Evolutionary conservation across 2,797 vertebrate species (phyloP).

Genomic region (Podarcis lilfordi): DNA sequence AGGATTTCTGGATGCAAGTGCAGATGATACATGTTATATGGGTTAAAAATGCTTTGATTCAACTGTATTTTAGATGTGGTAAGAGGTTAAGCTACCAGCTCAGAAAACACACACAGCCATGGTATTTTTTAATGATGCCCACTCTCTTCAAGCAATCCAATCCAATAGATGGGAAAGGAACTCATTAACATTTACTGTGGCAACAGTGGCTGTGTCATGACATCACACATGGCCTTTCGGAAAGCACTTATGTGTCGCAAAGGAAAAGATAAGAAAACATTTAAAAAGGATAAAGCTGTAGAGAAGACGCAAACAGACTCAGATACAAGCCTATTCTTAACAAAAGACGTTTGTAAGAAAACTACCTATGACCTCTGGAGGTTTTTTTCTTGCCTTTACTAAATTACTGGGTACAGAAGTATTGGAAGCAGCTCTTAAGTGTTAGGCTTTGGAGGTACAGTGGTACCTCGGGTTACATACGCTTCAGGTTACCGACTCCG

Average conservation of each 20-base stretch:
- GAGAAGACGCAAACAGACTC: neutral
- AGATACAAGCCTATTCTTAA: neutral
- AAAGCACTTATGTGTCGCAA: neutral
- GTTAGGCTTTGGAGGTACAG: neutral
- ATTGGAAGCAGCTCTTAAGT: neutral
- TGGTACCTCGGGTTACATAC: no score
- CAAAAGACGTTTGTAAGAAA: neutral
- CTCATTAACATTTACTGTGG: neutral
- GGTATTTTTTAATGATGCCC: neutral
- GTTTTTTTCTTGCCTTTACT: constrained; percentile 24
- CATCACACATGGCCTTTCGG: neutral
- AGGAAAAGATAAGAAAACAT: no score
- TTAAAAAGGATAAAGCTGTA: neutral
- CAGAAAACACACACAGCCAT: neutral
- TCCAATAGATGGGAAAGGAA: neutral
- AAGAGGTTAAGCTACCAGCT: neutral
- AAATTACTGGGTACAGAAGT: neutral
- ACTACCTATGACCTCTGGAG: neutral
- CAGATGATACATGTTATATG: neutral
- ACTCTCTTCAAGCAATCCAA: neutral
- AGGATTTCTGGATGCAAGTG: neutral
- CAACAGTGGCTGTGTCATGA: neutral
- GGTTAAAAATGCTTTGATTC: neutral
- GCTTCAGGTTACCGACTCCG: no score
- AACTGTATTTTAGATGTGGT: neutral